Evolutionary conservation across 2,888 invertebrate genomes (phyloP), one percentile per base, ranked within the genome.

Genomic region (Boloria selene): DNA sequence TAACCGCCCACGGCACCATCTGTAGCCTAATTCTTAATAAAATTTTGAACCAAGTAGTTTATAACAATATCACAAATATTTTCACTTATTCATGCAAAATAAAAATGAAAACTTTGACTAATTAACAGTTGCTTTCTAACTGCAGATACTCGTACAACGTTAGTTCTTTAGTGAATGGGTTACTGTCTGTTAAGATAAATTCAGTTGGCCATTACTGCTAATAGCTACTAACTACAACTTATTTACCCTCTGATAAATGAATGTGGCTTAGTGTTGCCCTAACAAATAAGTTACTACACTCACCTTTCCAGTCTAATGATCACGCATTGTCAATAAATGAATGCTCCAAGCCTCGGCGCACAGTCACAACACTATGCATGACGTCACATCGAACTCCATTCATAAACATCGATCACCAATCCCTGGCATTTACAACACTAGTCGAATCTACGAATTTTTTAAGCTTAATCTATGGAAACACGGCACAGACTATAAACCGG

Each of bases 301-400:
- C 81, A 91, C 91, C 90, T 92, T 87, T 88, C 82, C 79, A 80
- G 81, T 88, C 88, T 91, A 92, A 89, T 91, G 88, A 81, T 81
- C 84, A 79, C 80, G 80, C 91, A 91, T 90, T 88, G 90, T 91
- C 88, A 87, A 85, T 85, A 85, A 83, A 84, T 79, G 76, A 77
- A 79, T 83, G 79, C 86, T 85, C 82, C 80, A 76, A 77, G 77
- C 77, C 80, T 78, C 73, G 72, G 75, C 79, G 75, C 78, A 76
- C 82, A 83, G 82, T 81, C 90, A 88, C 89, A 89, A 84, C 90
- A 90, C 91, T 90, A 88, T 77, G 79, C 90, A 90, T 91, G 87
- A 90, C 89, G 89, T 90, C 90, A 92, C 90, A 86, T 86, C 87
- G 87, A 85, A 84, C 79, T 87, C 85, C 89, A 90, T 90, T 90